These are phyloP conservation scores for Dinomys branickii DNA, from an alignment of 2,113 vertebrate genomes.

Conservation along the genomic window DNA sequence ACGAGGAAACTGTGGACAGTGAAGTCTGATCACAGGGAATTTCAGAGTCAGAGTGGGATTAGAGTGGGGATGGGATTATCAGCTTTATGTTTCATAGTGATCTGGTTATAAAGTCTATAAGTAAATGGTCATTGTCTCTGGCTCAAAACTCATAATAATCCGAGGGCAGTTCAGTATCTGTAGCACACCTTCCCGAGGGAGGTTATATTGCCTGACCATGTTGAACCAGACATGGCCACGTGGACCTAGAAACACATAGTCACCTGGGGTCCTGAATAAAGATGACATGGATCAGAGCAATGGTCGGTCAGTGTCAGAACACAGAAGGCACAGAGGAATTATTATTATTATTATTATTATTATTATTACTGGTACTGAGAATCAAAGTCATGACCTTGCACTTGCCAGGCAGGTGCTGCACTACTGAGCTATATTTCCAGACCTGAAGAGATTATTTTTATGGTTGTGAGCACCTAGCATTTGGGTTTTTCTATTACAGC, in stretches of 20 bases:
- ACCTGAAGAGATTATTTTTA: neutral
- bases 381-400: too few species aligned
- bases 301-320: neutral
- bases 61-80: neutral
- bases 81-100: neutral
- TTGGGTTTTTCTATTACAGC: neutral
- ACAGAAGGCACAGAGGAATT: neutral
- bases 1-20: neutral
- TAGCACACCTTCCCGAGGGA: neutral
- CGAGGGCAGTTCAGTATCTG: neutral
- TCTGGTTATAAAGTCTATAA: neutral
- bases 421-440: too few species aligned
- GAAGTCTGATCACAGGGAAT: neutral
- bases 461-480: neutral
- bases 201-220: neutral
- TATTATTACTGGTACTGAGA: too few species aligned
- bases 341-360: too few species aligned
- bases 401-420: too few species aligned
- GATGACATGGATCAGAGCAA: neutral
- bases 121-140: neutral
- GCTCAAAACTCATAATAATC: neutral
- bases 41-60: neutral
- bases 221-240: neutral
- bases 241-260: neutral
- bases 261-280: neutral